phyloP scores from a whole-genome alignment of 2,888 invertebrate genomes.

The Thecocarcelia acutangulata region DNA sequence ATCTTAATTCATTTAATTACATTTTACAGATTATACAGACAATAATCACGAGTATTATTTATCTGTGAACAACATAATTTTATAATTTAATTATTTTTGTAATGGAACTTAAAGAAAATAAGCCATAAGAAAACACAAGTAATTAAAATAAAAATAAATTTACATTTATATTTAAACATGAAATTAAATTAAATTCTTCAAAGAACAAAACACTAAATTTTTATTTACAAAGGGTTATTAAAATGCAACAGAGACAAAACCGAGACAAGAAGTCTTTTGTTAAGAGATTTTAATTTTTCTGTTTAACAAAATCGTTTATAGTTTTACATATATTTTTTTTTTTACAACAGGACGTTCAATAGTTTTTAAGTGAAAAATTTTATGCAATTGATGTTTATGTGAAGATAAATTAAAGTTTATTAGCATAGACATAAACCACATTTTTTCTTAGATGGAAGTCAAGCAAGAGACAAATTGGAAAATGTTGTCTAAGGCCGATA shows the following conservation, averaged over 20 bases:
- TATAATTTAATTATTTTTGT: slow-evolving; percentile 25
- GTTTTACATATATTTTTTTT: too few species aligned
- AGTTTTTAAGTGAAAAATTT: too few species aligned
- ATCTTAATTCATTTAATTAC: slow-evolving; percentile 20
- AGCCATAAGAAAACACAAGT: slow-evolving; percentile 3
- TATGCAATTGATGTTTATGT: too few species aligned
- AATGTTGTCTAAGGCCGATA: too few species aligned
- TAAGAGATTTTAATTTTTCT: background rate
- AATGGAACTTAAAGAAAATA: background rate
- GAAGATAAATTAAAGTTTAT: too few species aligned
- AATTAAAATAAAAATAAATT: slow-evolving; percentile 10
- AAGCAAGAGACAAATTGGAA: too few species aligned
- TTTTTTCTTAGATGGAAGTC: too few species aligned
- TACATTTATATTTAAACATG: slow-evolving; percentile 15
- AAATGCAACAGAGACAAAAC: background rate
- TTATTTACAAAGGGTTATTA: background rate
- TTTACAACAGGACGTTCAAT: too few species aligned
- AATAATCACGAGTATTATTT: background rate
- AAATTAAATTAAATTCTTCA: slow-evolving; percentile 8
- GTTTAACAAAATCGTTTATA: background rate
- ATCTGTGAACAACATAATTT: slow-evolving; percentile 31
- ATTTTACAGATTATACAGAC: background rate
- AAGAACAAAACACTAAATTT: slow-evolving; percentile 17
- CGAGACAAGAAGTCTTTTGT: background rate
- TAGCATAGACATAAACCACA: too few species aligned